Evolutionary conservation across 2,797 vertebrate genomes (phyloP).

Genomic region (Neosilurus hyrtlii): DNA sequence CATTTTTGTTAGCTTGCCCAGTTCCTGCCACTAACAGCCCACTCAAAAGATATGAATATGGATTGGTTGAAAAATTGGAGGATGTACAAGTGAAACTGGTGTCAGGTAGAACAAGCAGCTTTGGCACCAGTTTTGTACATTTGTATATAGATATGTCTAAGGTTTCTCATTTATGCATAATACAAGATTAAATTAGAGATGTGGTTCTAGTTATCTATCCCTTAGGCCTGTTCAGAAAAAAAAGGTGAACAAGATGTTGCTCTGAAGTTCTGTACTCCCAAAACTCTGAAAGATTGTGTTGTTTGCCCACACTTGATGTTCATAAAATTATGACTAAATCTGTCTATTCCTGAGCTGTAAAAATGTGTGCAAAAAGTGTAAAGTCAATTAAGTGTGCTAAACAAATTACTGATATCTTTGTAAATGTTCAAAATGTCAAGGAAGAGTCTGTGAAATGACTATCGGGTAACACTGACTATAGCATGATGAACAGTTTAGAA

Average conservation of each 20-base stretch:
- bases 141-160: constrained; percentile 24
- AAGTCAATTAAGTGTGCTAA: background rate
- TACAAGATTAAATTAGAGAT: constrained; percentile 37
- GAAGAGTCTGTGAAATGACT: background rate
- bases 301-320: constrained; percentile 10
- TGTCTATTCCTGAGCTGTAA: constrained; percentile 1
- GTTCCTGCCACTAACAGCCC: constrained; percentile 36
- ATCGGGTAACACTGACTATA: background rate
- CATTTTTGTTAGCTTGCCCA: constrained; percentile 39
- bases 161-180: constrained; percentile 36
- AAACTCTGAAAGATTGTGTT: background rate
- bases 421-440: constrained; percentile 1
- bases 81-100: constrained; percentile 5
- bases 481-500: background rate
- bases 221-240: constrained; percentile 41
- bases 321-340: background rate
- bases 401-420: background rate
- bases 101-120: background rate
- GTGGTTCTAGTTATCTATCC: constrained; percentile 51
- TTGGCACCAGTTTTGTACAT: constrained; percentile 30
- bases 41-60: constrained; percentile 38
- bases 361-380: background rate
- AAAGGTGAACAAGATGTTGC: constrained; percentile 37
- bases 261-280: constrained; percentile 13
- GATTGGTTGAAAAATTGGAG: constrained; percentile 30